These are phyloP conservation scores for Tolmerus cingulatus DNA, from an alignment of 2,888 invertebrate species.

Conservation along the genomic window DNA sequence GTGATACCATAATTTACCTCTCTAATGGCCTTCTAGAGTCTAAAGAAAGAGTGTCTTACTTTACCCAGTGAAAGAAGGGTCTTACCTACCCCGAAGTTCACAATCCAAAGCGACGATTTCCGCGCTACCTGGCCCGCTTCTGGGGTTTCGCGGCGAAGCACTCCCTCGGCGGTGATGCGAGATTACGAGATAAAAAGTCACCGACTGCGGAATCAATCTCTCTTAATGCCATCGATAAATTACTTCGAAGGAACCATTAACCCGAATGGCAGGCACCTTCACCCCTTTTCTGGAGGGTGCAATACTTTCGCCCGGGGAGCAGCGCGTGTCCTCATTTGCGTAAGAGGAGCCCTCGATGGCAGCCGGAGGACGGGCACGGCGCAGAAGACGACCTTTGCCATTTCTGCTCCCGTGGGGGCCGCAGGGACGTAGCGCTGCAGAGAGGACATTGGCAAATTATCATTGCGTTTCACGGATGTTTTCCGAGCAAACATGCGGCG, in stretches of 20 bases:
- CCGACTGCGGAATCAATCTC: not conserved
- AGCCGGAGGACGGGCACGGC: not conserved
- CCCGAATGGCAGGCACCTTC: not conserved
- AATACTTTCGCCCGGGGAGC: not conserved
- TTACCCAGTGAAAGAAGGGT: not conserved
- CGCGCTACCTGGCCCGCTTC: not conserved
- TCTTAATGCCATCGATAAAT: conserved; percentile 3
- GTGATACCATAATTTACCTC: not conserved
- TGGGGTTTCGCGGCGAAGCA: not conserved
- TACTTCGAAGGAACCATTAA: not conserved
- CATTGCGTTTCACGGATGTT: not conserved
- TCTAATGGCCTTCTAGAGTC: not conserved
- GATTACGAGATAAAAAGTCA: not conserved
- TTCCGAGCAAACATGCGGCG: not conserved
- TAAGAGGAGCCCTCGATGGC: not conserved
- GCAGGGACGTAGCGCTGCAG: not conserved
- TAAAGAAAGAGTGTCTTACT: not conserved
- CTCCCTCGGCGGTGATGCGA: not conserved
- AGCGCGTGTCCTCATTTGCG: not conserved
- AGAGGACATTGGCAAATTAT: conserved; percentile 1
- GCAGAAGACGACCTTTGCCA: not conserved
- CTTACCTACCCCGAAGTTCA: not conserved
- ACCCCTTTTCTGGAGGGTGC: not conserved
- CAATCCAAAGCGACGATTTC: not conserved
- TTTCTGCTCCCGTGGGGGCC: not conserved